Evolutionary conservation across 2,113 vertebrate genomes (phyloP).

Genomic region (Sylvietta virens): DNA sequence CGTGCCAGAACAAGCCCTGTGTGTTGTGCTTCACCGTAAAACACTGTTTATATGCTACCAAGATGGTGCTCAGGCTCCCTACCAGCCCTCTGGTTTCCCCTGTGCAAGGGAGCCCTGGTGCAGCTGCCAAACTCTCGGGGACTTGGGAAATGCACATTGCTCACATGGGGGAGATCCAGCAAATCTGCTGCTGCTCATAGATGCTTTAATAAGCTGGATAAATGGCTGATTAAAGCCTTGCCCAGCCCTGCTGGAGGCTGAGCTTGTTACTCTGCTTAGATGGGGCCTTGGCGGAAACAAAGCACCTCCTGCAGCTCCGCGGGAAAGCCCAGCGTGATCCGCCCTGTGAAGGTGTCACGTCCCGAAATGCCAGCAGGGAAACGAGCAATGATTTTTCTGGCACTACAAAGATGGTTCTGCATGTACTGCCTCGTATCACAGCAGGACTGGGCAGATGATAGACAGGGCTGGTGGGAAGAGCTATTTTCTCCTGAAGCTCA

Average conservation of each 20-base stretch:
- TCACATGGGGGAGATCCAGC: not conserved
- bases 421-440: not conserved
- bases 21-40: not conserved
- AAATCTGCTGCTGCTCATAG: not conserved
- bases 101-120: accelerated
- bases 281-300: not conserved
- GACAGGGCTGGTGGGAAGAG: slow-evolving; percentile 5
- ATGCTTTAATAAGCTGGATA: not conserved
- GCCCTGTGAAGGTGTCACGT: not conserved
- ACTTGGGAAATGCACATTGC: not conserved
- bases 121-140: not conserved
- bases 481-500: not conserved
- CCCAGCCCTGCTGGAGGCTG: not conserved
- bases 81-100: not conserved
- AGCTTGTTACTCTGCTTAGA: not conserved
- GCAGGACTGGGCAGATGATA: not conserved
- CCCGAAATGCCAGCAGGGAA: not conserved
- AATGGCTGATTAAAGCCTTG: not conserved
- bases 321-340: accelerated
- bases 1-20: not conserved
- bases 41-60: not conserved
- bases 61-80: not conserved
- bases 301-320: not conserved
- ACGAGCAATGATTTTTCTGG: not conserved
- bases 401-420: not conserved